phyloP scores from a whole-genome alignment of 2,888 invertebrate genomes.

The Eupithecia insigniata region DNA sequence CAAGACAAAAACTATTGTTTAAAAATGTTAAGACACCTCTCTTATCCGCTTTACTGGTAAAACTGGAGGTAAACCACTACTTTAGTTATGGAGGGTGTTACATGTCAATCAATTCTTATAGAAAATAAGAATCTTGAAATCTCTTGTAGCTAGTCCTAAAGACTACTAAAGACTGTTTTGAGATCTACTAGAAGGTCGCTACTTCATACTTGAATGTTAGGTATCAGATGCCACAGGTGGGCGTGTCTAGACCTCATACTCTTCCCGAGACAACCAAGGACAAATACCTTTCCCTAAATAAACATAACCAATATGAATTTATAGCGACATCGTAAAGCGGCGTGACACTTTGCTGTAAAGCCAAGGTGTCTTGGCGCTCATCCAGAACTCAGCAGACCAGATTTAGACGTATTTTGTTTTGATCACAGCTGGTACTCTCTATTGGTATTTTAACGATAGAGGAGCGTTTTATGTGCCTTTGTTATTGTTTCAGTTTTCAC shows the following conservation, averaged over 20 bases:
- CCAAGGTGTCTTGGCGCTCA: constrained; percentile 36
- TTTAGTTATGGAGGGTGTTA: not conserved
- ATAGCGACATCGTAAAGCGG: constrained; percentile 32
- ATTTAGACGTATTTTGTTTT: constrained; percentile 55
- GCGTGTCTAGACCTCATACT: constrained; percentile 6
- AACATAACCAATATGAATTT: constrained; percentile 27
- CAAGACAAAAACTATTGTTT: too few species aligned
- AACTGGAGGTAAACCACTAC: too few species aligned
- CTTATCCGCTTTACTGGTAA: too few species aligned
- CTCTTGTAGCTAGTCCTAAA: not conserved
- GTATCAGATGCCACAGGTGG: constrained; percentile 2
- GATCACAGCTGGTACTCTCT: constrained; percentile 35
- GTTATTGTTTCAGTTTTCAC: constrained; percentile 19
- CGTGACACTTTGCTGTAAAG: constrained; percentile 36
- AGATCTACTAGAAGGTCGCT: not conserved
- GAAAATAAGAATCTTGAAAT: not conserved
- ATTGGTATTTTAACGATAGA: constrained; percentile 42
- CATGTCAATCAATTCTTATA: not conserved
- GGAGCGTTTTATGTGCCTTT: constrained; percentile 41
- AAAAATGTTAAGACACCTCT: too few species aligned
- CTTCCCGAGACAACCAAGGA: constrained; percentile 23
- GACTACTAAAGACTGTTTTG: too few species aligned
- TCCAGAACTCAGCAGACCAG: constrained; percentile 50
- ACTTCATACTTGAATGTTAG: not conserved
- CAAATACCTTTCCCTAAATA: constrained; percentile 20